These are phyloP conservation scores for Gallinago paraguaiae DNA, from an alignment of 2,113 vertebrate species.

Conservation along the genomic window DNA sequence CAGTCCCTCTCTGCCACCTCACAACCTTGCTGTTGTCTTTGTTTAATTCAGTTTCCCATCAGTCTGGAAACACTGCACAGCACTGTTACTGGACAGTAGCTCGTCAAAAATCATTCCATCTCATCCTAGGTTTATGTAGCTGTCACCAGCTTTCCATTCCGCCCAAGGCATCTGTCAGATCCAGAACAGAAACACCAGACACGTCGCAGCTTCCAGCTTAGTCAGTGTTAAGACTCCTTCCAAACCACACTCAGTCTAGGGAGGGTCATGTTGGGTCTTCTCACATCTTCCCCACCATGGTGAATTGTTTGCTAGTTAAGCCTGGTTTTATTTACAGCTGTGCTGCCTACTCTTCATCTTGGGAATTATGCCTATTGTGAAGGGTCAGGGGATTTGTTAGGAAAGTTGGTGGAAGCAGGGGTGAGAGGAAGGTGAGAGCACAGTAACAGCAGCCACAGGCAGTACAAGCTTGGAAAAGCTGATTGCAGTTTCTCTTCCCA, in stretches of 20 bases:
- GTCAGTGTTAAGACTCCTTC: accelerated
- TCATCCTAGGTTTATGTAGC: not conserved
- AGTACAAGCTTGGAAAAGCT: not conserved
- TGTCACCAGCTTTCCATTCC: not conserved
- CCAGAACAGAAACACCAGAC: not conserved
- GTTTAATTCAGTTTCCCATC: not conserved
- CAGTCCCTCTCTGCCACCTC: not conserved
- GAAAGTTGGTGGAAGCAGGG: not conserved
- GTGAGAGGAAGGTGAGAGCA: not conserved
- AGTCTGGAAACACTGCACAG: not conserved
- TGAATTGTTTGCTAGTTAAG: not conserved
- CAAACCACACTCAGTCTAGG: accelerated
- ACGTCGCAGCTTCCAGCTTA: not conserved
- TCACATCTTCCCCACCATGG: not conserved
- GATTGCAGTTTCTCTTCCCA: not conserved
- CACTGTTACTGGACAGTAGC: not conserved
- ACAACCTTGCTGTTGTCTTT: not conserved
- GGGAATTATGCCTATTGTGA: not conserved
- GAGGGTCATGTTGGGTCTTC: not conserved
- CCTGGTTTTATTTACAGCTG: not conserved
- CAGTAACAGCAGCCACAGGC: not conserved
- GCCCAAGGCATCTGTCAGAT: not conserved
- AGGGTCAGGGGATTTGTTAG: not conserved
- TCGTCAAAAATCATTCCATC: not conserved
- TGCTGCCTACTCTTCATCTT: not conserved